Base-by-base conservation (phyloP, 2,113 vertebrate genomes). In the Climacteris rufus region DNA sequence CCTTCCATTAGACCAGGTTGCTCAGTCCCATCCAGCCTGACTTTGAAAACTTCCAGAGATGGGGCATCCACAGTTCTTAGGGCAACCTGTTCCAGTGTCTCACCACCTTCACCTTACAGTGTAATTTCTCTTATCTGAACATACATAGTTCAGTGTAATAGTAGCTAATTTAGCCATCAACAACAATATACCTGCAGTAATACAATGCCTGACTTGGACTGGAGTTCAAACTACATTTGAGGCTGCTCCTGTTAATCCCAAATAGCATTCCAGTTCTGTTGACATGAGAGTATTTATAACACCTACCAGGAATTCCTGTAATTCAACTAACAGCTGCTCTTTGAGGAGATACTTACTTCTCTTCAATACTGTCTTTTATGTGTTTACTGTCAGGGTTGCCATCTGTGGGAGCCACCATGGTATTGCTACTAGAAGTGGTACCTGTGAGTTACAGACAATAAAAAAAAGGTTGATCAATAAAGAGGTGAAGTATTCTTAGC, bases 401-500 rank as follows among this genome's bases (percentile, higher is more conserved):
- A 24, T 99, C 99, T 42, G 98, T 97, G 85, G 98, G 99, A 93
- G 99, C 98, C 93, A 99, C 99, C 99, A 99, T 99, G 75, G 99
- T 99, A 98, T 99, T 99, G 98, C 99, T 99, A 97, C 99, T 99
- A 89, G 99, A 99, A 87, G 99, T 99, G 95, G 99, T 99, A 97
- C 99, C 99, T 99, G 94, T 53, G 45, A 88, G 95, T 85, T 24
- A 71, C 1, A 2, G 70, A 70, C 33, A 83, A 78, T n/a, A n/a
- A 80, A 30, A 79, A 80, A 11, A 45, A 44, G 17, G 81, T 21
- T 44, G 35, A 31, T 70, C 13, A 86, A 65, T 35, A 66, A 68
- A 83, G 82, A 69, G 23, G 24, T 72, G 52, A 68, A 90, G 18
- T 9, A 85, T 31, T 21, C 17, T 82, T 37, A 68, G 54, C n/a